phyloP scores from a whole-genome alignment of 2,888 invertebrate genomes.

The Drosophila algonquin region DNA sequence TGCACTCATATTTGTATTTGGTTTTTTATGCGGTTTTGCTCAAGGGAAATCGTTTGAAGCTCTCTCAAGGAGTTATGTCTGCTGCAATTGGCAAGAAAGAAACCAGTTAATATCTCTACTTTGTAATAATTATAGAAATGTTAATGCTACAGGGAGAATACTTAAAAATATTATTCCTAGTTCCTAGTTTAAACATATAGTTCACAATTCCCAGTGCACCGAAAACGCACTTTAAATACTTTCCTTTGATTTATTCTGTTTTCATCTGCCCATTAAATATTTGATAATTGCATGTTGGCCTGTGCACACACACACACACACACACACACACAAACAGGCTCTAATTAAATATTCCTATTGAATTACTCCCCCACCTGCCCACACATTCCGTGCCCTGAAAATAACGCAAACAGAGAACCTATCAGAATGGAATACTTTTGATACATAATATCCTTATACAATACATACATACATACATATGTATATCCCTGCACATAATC shows the following conservation, averaged over 20 bases:
- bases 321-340: constrained; percentile 10
- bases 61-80: constrained; percentile 9
- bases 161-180: no score
- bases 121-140: no score
- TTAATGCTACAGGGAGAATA: no score
- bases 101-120: background rate
- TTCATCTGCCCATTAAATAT: constrained; percentile 30
- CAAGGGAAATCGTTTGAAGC: background rate
- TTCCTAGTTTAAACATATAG: no score
- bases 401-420: constrained; percentile 3
- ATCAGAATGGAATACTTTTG: constrained; percentile 25
- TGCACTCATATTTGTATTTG: constrained; percentile 86
- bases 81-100: background rate
- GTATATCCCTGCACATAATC: constrained; percentile 19
- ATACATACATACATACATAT: constrained; percentile 3
- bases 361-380: constrained; percentile 33
- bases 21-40: background rate
- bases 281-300: constrained; percentile 61
- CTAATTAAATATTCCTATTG: constrained; percentile 59
- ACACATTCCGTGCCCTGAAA: background rate
- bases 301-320: constrained; percentile 8
- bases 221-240: no score
- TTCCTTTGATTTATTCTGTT: background rate
- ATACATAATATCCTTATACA: constrained; percentile 43
- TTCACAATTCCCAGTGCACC: no score